Evolutionary conservation across 2,888 invertebrate species (phyloP), one percentile per base, ranked within the genome.

Genomic region (Diloba caeruleocephala): DNA sequence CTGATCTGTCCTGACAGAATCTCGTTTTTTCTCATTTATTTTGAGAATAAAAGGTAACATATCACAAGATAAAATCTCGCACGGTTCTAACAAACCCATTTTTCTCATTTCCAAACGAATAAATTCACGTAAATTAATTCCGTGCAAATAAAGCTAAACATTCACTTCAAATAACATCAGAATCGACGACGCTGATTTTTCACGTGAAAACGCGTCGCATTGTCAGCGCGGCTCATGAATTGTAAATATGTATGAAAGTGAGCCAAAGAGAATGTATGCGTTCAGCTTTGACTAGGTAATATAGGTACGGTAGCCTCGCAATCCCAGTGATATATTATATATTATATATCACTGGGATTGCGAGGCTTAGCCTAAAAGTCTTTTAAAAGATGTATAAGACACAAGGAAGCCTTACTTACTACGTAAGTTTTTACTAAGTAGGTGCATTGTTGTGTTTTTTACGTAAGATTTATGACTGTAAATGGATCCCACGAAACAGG

Each of bases 151-250:
- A 37, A 43, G 28, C 56, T 48, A 55, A 62, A 48, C 36, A 38
- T 26, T 29, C 33, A 17, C 19, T 10, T 5, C 7, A 10, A 41
- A 36, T 34, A 44, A 31, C n/a, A 56, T 19, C 10, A 26, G 17
- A 32, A 46, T 50, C 13, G 38, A 44, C 12, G 12, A 8, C 15
- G 38, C 28, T 37, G 41, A 45, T 50, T 55, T 45, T 58, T 61
- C 45, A 49, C 31, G 33, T 41, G 36, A 54, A 65, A 70, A 51
- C 28, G 48, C 19, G 23, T 28, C 43, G 42, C 28, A 48, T 55
- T 60, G 60, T 60, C 65, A 55, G 10, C 45, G 48, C n/a, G 12
- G 17, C 51, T 69, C 71, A 70, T 69, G 71, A 69, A 69, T 69
- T 69, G 55, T 66, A 69, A 70, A 66, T 66, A 41, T 38, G 17